Conservation (phyloP, 2,888 invertebrate species). For the Leucophora obtusa region DNA sequence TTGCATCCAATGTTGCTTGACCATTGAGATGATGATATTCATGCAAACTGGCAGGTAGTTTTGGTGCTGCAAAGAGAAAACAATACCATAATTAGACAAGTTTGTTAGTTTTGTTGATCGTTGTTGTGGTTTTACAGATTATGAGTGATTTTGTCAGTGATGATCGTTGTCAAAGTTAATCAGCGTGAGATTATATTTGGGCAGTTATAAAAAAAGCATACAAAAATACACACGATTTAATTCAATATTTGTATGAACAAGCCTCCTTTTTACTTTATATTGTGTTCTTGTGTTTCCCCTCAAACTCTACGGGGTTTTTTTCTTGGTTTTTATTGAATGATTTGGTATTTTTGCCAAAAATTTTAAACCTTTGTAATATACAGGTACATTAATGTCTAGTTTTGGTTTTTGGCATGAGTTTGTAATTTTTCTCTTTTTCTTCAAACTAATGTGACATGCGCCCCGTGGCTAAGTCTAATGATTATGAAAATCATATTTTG, state of each 20-base stretch:
- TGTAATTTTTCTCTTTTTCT: slow-evolving; percentile 66
- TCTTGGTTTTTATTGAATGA: slow-evolving; percentile 67
- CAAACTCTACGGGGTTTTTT: slow-evolving; percentile 52
- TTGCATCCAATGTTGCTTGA: slow-evolving; percentile 66
- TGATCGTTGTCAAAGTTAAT: slow-evolving; percentile 76
- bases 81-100: slow-evolving; percentile 59
- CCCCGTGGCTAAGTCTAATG: slow-evolving; percentile 74
- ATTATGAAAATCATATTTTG: slow-evolving; percentile 74
- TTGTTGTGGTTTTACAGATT: slow-evolving; percentile 65
- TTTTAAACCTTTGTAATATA: slow-evolving; percentile 33
- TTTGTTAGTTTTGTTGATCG: slow-evolving; percentile 64
- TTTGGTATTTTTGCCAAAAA: slow-evolving; percentile 55
- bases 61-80: slow-evolving; percentile 81
- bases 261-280: slow-evolving; percentile 46
- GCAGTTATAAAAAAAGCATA: slow-evolving; percentile 41
- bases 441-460: slow-evolving; percentile 75
- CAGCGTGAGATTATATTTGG: slow-evolving; percentile 70
- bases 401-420: slow-evolving; percentile 58
- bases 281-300: slow-evolving; percentile 6
- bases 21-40: slow-evolving; percentile 78
- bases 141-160: slow-evolving; percentile 68
- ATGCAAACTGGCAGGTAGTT: slow-evolving; percentile 81
- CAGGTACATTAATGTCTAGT: slow-evolving; percentile 54
- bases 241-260: slow-evolving; percentile 30
- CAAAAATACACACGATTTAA: slow-evolving; percentile 24